Conservation (phyloP, 1,140 invertebrate species). For the Anastatus disparis region DNA sequence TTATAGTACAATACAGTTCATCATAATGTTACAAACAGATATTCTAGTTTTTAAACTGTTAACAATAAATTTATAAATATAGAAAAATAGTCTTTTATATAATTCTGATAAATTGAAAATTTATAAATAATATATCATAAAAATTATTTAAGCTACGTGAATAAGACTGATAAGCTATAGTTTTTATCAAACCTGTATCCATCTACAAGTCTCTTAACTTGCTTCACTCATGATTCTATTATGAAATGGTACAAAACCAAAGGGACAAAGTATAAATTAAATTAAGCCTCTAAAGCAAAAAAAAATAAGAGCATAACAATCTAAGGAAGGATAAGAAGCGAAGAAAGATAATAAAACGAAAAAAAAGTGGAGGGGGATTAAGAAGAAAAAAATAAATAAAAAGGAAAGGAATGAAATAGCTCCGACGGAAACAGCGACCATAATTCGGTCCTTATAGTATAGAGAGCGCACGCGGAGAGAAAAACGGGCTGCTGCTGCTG, state of each 20-base stretch:
- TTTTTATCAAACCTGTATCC: too few species aligned
- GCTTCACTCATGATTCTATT: slow-evolving; percentile 15
- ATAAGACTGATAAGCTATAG: too few species aligned
- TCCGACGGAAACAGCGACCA: slow-evolving; percentile 45
- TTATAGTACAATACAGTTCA: too few species aligned
- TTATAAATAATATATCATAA: too few species aligned
- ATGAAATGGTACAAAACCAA: neutral
- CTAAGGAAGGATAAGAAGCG: slow-evolving; percentile 47
- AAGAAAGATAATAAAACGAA: slow-evolving; percentile 36
- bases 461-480: slow-evolving; percentile 8
- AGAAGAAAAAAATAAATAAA: slow-evolving; percentile 12
- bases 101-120: too few species aligned
- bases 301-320: slow-evolving; percentile 42
- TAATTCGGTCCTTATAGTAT: slow-evolving; percentile 46
- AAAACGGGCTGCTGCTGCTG: too few species aligned
- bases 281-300: slow-evolving; percentile 47
- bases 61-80: too few species aligned
- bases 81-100: too few species aligned
- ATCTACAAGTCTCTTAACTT: too few species aligned
- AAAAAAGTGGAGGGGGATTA: slow-evolving; percentile 5
- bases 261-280: slow-evolving; percentile 35
- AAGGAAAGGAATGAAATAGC: slow-evolving; percentile 25
- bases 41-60: too few species aligned
- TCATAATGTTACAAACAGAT: too few species aligned
- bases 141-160: too few species aligned